Base-by-base conservation (phyloP, 2,888 invertebrate genomes). In the Athalia rosae region DNA sequence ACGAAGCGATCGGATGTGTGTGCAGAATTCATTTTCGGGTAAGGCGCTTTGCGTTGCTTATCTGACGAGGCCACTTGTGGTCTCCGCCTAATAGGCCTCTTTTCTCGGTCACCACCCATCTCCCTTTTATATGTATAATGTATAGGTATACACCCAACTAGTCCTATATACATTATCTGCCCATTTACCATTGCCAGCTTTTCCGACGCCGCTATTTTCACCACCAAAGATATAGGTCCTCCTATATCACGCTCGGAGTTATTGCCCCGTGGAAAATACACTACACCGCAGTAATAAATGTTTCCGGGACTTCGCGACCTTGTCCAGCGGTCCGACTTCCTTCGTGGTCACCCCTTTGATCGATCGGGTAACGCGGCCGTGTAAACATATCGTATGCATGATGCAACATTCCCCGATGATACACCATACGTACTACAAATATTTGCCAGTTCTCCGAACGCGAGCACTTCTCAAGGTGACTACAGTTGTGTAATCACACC, bases 41-140 rank as follows among this genome's bases (percentile, higher is more conserved):
- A 77, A 77, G 77, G 73, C 71, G 77, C 77, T 77, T 73, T 73
- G 71, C 73, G 48, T 73, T 77, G 77, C 77, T 77, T 77, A 77
- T 77, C 77, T 73, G 73, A 63, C 63, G 73, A 73, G 63, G 61
- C 77, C 77, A 77, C 73, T 71, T 77, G 71, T 58, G 73, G 71
- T 71, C 58, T 45, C 71, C 43, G 47, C 69, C 69, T 67, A 71
- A 77, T 69, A 69, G 77, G 59, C 77, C 61, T 77, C 58, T 71
- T 71, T 71, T 58, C 71, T 58, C 58, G 45, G 58, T 58, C 58
- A 13, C 13, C 71, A 71, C 71, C 13, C 58, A 45, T 13, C 43
- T 28, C 71, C 9, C 13, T 28, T 58, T 45, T 45, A 56, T 13
- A 9, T 53, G 11, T 4, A 11, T 4, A 9, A 53, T 53, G 53